Evolutionary conservation across 2,888 invertebrate species (phyloP), one percentile per base, ranked within the genome.

Genomic region (Pollenia labialis): DNA sequence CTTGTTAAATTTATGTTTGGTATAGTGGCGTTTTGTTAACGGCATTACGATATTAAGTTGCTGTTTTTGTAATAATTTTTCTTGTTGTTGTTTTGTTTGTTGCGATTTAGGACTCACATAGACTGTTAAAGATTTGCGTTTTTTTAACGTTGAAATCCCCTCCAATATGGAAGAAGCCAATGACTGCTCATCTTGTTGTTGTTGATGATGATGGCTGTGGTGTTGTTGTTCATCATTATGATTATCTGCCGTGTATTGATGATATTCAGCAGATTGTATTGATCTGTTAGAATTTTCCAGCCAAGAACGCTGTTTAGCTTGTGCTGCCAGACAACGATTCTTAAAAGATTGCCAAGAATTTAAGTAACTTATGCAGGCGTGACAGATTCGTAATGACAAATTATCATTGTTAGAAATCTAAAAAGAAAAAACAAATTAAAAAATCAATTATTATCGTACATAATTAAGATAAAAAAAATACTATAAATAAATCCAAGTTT

Each of bases 291-390:
- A 71, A 88, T 48, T 88, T 44, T 93, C 93, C 86, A 93, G 88
- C 93, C 93, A 93, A 81, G 91, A 91, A 48, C 90, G 91, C 85
- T 93, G 93, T 89, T 93, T 93, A 48, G 88, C 85, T 85, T 93
- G 93, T 14, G 93, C 91, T 74, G 92, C 91, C 52, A 93, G 86
- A 88, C 93, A 93, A 52, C 93, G 93, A 90, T 93, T 93, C 81
- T 93, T 93, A 89, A 93, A 93, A 87, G 93, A 93, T 90, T 93
- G 93, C 93, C 93, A 93, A 60, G 93, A 93, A 88, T 93, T 93
- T 88, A 93, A 89, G 88, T 92, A 93, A 87, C 93, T 93, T 83
- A 93, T 93, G 89, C 93, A 93, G 83, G 92, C 92, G 83, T 93
- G 93, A 83, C 93, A 93, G 81, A 93, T 92, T 48, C 92, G 89